Base-by-base conservation (phyloP, 2,888 invertebrate genomes). In the Molanna angustata region DNA sequence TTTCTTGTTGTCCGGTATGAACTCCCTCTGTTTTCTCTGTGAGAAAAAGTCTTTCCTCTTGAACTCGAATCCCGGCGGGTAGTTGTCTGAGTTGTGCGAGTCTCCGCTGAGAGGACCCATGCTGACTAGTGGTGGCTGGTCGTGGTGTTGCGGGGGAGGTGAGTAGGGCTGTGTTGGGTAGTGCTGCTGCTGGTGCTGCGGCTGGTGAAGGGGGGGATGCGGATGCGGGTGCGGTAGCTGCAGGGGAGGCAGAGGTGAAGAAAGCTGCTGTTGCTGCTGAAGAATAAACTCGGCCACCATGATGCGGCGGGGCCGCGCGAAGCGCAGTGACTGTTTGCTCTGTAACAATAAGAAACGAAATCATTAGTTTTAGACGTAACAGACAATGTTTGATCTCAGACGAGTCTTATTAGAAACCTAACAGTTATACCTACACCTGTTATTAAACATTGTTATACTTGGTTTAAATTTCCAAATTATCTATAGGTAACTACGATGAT, bases 1-100 rank as follows among this genome's bases (percentile, higher is more conserved):
- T 69, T 97, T 97, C 70, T 94, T 94, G 72, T 85, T 91, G 69
- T 96, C 96, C 0, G 96, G 96, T 59, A 95, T 96, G 72, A 97
- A 96, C 70, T 96, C 95, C 11, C 97, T 80, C 67, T 95, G 95
- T 68, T 96, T 96, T 64, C 95, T 83, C 65, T 91, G 90, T 1
- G 90, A 89, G 71, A 92, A 90, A 65, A 91, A 80, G 61, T 92
- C 92, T 66, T 92, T 92, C 61, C 88, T 83, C 63, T 86, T 83
- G 67, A 78, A 76, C 61, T 79, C 81, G 69, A 75, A 86, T 64
- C 63, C 70, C 44, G 61, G 58, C 2, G 65, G 62, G 55, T 64
- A 65, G 58, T 58, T 56, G 48, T 66, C 64, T 11, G 62, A 61
- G 39, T 64, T 63, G 20, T 63, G 62, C 3, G 65, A 64, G 39